These are phyloP conservation scores for Synanceia verrucosa DNA, from an alignment of 2,797 vertebrate species.

Conservation along the genomic window DNA sequence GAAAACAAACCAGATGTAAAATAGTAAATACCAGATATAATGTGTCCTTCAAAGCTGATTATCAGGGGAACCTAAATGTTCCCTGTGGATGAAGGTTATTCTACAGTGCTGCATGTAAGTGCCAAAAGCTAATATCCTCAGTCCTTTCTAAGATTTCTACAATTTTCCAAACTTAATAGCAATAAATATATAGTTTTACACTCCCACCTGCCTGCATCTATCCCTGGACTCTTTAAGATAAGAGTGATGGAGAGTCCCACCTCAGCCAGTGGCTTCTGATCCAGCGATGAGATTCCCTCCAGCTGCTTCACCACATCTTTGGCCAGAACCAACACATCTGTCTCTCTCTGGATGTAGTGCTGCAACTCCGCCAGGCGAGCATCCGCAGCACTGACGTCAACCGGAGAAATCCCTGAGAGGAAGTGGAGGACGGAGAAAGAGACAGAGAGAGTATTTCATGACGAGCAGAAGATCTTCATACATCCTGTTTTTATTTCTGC, in stretches of 20 bases:
- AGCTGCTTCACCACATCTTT: conserved; percentile 91
- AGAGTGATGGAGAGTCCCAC: conserved; percentile 59
- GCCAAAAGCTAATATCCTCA: background rate
- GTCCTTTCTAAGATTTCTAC: background rate
- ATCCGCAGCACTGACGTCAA: conserved; percentile 65
- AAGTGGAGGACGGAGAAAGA: background rate
- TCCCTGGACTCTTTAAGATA: background rate
- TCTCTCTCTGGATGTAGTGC: conserved; percentile 86
- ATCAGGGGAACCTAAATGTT: background rate
- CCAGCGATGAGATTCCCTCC: conserved; percentile 82
- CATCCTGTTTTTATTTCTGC: background rate
- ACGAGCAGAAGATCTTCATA: background rate
- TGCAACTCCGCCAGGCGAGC: conserved; percentile 85
- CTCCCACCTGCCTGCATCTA: background rate
- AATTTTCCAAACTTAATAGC: background rate
- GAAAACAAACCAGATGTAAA: background rate
- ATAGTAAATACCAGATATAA: background rate
- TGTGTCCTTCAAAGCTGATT: background rate
- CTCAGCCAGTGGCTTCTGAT: conserved; percentile 87
- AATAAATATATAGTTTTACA: background rate
- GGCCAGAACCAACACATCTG: conserved; percentile 85
- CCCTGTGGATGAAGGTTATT: background rate
- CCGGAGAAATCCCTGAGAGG: conserved; percentile 41
- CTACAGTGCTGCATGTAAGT: background rate
- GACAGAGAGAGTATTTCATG: background rate